Conservation (phyloP, 1,140 invertebrate genomes). For the Dendroctonus valens region DNA sequence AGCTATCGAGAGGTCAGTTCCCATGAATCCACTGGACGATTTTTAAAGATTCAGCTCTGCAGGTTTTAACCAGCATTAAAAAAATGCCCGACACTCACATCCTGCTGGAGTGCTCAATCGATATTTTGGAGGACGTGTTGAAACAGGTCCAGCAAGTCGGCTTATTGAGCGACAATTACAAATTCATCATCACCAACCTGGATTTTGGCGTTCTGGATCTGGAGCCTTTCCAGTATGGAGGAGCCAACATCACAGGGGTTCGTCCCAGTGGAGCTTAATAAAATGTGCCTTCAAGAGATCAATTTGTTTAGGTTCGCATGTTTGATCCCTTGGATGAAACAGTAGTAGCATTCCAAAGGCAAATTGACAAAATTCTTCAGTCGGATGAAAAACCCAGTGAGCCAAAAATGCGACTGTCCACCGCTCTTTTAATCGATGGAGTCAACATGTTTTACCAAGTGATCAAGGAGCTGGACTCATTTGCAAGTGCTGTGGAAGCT, state of each 20-base stretch:
- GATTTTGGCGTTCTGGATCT: slow-evolving; percentile 80
- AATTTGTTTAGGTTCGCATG: slow-evolving; percentile 33
- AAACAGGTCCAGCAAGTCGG: slow-evolving; percentile 79
- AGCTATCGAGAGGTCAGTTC: slow-evolving; percentile 22
- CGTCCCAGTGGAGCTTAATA: slow-evolving; percentile 22
- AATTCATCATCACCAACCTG: slow-evolving; percentile 74
- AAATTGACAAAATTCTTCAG: slow-evolving; percentile 13
- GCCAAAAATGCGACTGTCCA: slow-evolving; percentile 48
- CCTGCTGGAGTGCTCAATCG: slow-evolving; percentile 71
- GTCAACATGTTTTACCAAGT: slow-evolving; percentile 72
- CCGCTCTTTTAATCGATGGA: slow-evolving; percentile 76
- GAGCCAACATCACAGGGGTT: slow-evolving; percentile 82
- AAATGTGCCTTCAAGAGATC: not conserved
- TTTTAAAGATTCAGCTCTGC: not conserved
- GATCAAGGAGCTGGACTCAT: slow-evolving; percentile 58
- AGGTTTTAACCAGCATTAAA: slow-evolving; percentile 53
- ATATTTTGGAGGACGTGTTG: slow-evolving; percentile 65
- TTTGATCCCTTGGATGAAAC: slow-evolving; percentile 45
- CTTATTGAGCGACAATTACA: slow-evolving; percentile 73
- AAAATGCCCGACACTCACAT: slow-evolving; percentile 67
- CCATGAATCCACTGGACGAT: not conserved
- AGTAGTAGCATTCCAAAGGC: slow-evolving; percentile 33
- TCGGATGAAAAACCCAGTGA: not conserved
- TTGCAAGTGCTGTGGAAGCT: slow-evolving; percentile 48
- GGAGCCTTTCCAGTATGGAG: slow-evolving; percentile 77